Percentiles rank a stretch among this genome's conserved stretches.
phyloP scores from a whole-genome alignment of 2,888 invertebrate genomes.

The Oscheius sp. region DNA sequence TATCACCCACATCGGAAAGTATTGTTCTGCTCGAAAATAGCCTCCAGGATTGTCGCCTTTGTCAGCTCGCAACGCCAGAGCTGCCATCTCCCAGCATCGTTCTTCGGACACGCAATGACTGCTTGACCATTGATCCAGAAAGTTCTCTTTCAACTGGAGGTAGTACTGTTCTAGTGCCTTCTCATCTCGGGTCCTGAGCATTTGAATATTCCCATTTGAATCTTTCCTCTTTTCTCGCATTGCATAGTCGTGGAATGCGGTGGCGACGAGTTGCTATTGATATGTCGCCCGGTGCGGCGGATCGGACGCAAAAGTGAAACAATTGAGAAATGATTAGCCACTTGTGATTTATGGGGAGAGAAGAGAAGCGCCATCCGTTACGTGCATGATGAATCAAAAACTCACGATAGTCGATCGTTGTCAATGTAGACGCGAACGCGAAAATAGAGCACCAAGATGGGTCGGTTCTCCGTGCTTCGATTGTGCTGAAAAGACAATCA shows the following conservation, averaged over 20 bases:
- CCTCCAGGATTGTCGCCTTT: slow-evolving; percentile 84
- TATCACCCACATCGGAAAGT: slow-evolving; percentile 78
- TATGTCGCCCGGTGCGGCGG: slow-evolving; percentile 30
- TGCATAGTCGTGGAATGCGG: slow-evolving; percentile 27
- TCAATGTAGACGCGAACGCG: slow-evolving; percentile 69
- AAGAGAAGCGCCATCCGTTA: not conserved
- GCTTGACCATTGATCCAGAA: slow-evolving; percentile 76
- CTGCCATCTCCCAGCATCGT: slow-evolving; percentile 83
- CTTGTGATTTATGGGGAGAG: slow-evolving; percentile 29
- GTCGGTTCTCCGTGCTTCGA: slow-evolving; percentile 58
- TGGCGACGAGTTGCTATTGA: slow-evolving; percentile 36
- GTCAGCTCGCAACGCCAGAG: slow-evolving; percentile 91
- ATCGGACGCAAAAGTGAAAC: slow-evolving; percentile 33
- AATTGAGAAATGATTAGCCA: slow-evolving; percentile 36
- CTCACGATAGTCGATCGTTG: slow-evolving; percentile 62
- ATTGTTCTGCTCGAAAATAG: slow-evolving; percentile 87
- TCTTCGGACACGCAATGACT: slow-evolving; percentile 75
- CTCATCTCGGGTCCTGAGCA: slow-evolving; percentile 38
- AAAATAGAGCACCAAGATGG: slow-evolving; percentile 64
- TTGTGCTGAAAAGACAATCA: slow-evolving; percentile 48
- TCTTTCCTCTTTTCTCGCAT: slow-evolving; percentile 11
- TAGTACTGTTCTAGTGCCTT: slow-evolving; percentile 93
- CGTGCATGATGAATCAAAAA: slow-evolving; percentile 20
- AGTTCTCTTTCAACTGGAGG: slow-evolving; percentile 90
- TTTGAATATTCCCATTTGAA: slow-evolving; percentile 4